These are phyloP conservation scores for Lacanobia wlatinum DNA, from an alignment of 2,888 invertebrate genomes.

Conservation along the genomic window DNA sequence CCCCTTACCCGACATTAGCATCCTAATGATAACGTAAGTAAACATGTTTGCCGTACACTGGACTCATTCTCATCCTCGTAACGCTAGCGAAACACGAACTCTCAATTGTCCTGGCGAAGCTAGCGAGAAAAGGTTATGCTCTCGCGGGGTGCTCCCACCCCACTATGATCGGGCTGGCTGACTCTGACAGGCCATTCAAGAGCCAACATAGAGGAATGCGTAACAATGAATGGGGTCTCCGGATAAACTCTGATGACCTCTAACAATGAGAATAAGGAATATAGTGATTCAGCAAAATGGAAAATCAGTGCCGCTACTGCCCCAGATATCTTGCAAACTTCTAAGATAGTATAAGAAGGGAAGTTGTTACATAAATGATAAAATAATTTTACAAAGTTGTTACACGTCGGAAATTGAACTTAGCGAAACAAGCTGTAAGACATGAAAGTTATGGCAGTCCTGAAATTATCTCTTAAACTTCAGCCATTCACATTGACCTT, in stretches of 20 bases:
- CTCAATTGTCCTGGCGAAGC: conserved; percentile 58
- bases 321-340: not conserved
- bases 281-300: not conserved
- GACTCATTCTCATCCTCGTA: conserved; percentile 58
- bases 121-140: conserved; percentile 62
- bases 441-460: conserved; percentile 22
- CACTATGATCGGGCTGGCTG: conserved; percentile 11
- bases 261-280: not conserved
- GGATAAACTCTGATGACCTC: conserved; percentile 1
- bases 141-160: conserved; percentile 26
- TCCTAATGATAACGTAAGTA: conserved; percentile 2
- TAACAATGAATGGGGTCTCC: conserved; percentile 9
- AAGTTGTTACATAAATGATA: not conserved
- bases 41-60: conserved; percentile 1
- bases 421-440: conserved; percentile 8
- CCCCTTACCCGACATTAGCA: conserved; percentile 21
- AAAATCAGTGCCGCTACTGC: not conserved
- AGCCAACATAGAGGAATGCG: conserved; percentile 24
- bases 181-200: conserved; percentile 18
- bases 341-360: conserved; percentile 7
- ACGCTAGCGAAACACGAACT: conserved; percentile 37
- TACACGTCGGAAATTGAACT: conserved; percentile 4
- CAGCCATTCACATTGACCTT: conserved; percentile 29
- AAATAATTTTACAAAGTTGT: conserved; percentile 13
- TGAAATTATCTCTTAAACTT: conserved; percentile 32